phyloP scores from a whole-genome alignment of 2,797 vertebrate species.

The Phoxinus dragarum region DNA sequence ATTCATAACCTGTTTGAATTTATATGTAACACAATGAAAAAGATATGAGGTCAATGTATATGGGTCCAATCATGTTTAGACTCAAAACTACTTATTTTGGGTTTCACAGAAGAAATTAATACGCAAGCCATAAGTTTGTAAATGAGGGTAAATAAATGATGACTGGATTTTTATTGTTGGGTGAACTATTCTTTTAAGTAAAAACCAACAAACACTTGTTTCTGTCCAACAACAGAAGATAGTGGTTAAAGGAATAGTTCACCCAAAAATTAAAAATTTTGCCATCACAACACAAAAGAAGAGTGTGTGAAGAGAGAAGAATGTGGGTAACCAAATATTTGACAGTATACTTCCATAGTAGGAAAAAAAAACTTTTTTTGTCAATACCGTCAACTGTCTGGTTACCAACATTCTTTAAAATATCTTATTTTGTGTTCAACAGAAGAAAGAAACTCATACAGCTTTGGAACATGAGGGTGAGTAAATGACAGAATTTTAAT shows the following conservation, averaged over 20 bases:
- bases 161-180: constrained; percentile 11
- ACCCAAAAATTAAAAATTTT: too few relatives aligned
- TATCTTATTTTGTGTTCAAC: too few relatives aligned
- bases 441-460: too few relatives aligned
- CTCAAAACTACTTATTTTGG: background rate
- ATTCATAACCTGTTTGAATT: background rate
- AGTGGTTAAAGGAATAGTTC: constrained; percentile 31
- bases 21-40: background rate
- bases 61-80: background rate
- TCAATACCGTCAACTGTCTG: too few relatives aligned
- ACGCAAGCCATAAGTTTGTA: background rate
- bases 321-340: too few relatives aligned
- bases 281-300: too few relatives aligned
- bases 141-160: background rate
- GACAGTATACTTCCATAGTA: too few relatives aligned
- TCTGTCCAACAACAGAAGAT: constrained; percentile 64
- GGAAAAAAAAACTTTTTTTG: too few relatives aligned
- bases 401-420: too few relatives aligned
- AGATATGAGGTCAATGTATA: background rate
- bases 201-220: background rate
- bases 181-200: background rate
- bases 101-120: background rate
- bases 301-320: too few relatives aligned
- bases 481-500: too few relatives aligned
- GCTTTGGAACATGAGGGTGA: too few relatives aligned